These are phyloP conservation scores for Pseudococcus viburni DNA, from an alignment of 2,888 invertebrate genomes.

Conservation along the genomic window DNA sequence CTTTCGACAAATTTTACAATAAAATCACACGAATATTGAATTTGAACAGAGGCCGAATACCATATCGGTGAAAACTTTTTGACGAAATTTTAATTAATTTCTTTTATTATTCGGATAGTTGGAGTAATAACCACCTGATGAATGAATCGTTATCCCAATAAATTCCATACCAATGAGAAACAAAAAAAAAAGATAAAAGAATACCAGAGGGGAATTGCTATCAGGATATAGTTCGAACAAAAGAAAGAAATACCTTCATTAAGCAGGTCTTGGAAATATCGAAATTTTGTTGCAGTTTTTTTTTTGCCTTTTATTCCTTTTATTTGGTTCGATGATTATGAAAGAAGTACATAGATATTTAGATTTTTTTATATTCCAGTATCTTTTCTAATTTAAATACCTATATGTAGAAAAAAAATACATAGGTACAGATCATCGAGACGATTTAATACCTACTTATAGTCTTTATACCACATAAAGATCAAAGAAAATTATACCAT, in stretches of 20 bases:
- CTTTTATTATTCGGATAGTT: neutral
- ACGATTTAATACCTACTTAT: neutral
- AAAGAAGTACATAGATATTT: neutral
- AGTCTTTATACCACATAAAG: neutral
- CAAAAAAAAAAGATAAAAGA: neutral
- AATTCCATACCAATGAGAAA: neutral
- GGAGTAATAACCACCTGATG: neutral
- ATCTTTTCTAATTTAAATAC: too few relatives aligned
- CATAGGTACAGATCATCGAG: too few relatives aligned
- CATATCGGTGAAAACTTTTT: neutral
- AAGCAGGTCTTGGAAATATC: neutral
- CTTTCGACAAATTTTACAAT: slow-evolving; percentile 2
- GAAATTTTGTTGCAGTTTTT: neutral
- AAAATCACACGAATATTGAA: neutral
- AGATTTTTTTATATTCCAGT: too few relatives aligned
- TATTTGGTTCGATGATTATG: neutral
- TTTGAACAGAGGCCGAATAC: neutral
- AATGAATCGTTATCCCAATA: slow-evolving; percentile 6
- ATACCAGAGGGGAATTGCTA: neutral
- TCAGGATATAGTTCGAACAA: neutral
- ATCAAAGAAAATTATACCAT: slow-evolving; percentile 11
- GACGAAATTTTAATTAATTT: slow-evolving; percentile 45
- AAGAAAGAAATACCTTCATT: neutral
- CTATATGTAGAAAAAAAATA: too few relatives aligned
- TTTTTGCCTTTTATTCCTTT: neutral